phyloP scores from a whole-genome alignment of 2,113 vertebrate genomes.

The Fregata magnificens region DNA sequence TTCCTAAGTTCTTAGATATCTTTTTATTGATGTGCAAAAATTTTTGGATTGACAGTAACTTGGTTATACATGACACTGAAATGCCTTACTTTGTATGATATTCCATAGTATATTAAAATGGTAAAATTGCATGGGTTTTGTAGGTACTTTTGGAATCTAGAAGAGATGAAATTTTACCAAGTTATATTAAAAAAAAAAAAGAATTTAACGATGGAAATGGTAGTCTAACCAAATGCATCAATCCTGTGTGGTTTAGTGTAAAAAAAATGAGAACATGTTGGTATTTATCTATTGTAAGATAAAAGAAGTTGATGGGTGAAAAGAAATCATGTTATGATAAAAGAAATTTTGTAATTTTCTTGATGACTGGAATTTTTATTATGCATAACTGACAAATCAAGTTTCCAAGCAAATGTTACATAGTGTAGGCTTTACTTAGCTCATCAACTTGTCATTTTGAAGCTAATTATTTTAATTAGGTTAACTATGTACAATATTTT shows the following conservation, averaged over 20 bases:
- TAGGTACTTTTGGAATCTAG: slow-evolving; percentile 91
- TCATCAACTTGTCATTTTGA: slow-evolving; percentile 90
- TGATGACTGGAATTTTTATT: slow-evolving; percentile 92
- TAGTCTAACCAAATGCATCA: slow-evolving; percentile 88
- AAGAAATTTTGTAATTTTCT: slow-evolving; percentile 88
- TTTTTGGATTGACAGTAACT: slow-evolving; percentile 90
- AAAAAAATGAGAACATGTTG: slow-evolving; percentile 85
- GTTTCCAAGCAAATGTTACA: slow-evolving; percentile 94
- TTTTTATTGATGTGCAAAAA: slow-evolving; percentile 93
- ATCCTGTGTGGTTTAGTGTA: slow-evolving; percentile 89
- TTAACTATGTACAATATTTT: slow-evolving; percentile 94
- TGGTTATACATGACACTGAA: slow-evolving; percentile 98
- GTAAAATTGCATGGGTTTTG: slow-evolving; percentile 92
- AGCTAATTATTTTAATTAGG: slow-evolving; percentile 92
- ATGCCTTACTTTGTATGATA: slow-evolving; percentile 99
- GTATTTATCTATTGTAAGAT: slow-evolving; percentile 86
- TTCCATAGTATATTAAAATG: slow-evolving; percentile 93
- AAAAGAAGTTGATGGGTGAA: slow-evolving; percentile 85
- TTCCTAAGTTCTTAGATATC: slow-evolving; percentile 91
- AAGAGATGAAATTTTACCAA: slow-evolving; percentile 88
- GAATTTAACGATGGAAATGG: slow-evolving; percentile 84
- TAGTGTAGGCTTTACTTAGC: slow-evolving; percentile 93
- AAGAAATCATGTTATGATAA: slow-evolving; percentile 96
- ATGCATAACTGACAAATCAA: slow-evolving; percentile 93
- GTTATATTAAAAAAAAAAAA: slow-evolving; percentile 85